phyloP scores from a whole-genome alignment of 2,113 vertebrate genomes.

The Cichladusa arquata region DNA sequence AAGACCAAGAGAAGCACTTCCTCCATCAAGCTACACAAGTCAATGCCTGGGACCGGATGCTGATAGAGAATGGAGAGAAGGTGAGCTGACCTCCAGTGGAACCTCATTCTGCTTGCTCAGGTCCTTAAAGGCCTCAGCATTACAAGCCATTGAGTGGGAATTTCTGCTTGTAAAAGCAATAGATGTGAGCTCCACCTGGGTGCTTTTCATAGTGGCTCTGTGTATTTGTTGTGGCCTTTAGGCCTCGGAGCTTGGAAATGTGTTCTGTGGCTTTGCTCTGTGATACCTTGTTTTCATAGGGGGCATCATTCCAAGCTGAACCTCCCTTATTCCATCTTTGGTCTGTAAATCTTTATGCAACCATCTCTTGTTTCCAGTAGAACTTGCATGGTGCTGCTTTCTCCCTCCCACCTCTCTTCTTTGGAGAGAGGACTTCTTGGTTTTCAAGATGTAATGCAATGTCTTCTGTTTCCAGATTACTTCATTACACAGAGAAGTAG shows the following conservation, averaged over 20 bases:
- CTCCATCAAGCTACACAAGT: conserved; percentile 95
- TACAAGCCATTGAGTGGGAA: background rate
- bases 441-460: rapidly evolving
- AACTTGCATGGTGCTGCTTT: background rate
- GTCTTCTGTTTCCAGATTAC: conserved; percentile 78
- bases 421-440: background rate
- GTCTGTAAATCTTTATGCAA: background rate
- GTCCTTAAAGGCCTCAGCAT: background rate
- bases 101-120: background rate
- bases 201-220: background rate
- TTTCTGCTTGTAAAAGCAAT: rapidly evolving
- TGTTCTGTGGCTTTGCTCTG: background rate
- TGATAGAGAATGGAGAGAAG: conserved; percentile 95
- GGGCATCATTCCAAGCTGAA: background rate
- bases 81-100: background rate
- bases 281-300: rapidly evolving
- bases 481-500: conserved; percentile 91
- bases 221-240: background rate
- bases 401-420: background rate
- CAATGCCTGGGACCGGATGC: conserved; percentile 91
- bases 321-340: background rate
- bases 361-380: background rate
- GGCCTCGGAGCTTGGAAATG: background rate
- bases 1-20: conserved; percentile 95
- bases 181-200: background rate